Evolutionary conservation across 1,140 invertebrate genomes (phyloP).

Genomic region (Asbolus verrucosus): DNA sequence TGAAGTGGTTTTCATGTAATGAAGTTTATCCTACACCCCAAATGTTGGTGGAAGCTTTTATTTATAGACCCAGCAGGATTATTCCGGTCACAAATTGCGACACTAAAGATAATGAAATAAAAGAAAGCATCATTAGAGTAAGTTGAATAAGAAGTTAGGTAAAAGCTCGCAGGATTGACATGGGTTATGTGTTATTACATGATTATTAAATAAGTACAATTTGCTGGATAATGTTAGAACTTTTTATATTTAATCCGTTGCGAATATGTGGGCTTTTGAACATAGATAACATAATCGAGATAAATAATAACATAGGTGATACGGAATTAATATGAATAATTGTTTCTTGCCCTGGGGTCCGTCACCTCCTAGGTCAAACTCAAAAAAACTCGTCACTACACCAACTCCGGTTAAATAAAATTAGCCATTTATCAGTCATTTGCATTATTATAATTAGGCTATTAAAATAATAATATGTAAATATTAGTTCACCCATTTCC

Average conservation of each 20-base stretch:
- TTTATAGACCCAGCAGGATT: background rate
- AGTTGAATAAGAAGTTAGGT: background rate
- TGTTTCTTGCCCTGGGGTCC: background rate
- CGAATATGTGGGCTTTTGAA: too few relatives aligned
- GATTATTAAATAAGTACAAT: too few relatives aligned
- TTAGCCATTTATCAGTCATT: background rate
- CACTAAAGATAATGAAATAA: background rate
- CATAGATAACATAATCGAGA: too few relatives aligned
- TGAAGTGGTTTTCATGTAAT: slow-evolving; percentile 18
- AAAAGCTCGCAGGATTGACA: background rate
- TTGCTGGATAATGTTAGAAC: too few relatives aligned
- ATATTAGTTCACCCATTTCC: too few relatives aligned
- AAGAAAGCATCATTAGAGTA: background rate
- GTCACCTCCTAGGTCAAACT: background rate
- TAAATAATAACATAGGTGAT: background rate
- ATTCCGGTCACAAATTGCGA: background rate
- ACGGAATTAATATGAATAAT: background rate
- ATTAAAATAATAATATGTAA: too few relatives aligned
- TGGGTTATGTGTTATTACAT: too few relatives aligned
- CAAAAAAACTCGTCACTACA: background rate
- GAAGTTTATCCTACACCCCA: background rate
- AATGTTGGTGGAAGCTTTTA: background rate
- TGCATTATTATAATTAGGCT: background rate
- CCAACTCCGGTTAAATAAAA: slow-evolving; percentile 1
- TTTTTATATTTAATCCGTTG: too few relatives aligned